Evolutionary conservation across 2,888 invertebrate genomes (phyloP).

Genomic region (Pherbina coryleti): DNA sequence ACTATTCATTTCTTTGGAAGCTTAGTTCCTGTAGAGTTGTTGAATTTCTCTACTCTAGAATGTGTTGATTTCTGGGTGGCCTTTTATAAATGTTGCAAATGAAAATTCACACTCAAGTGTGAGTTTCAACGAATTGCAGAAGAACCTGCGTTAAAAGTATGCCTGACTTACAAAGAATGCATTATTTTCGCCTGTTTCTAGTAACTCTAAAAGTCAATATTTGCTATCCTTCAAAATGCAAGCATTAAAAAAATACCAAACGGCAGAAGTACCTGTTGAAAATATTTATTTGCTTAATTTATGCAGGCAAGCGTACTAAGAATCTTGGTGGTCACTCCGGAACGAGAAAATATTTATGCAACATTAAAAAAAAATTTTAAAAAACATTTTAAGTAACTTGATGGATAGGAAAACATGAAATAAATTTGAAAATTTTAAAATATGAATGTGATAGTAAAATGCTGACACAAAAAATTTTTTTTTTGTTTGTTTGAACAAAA

Average conservation of each 20-base stretch:
- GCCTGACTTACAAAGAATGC: neutral
- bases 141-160: neutral
- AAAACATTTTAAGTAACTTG: no score
- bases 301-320: neutral
- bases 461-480: no score
- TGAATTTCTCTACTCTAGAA: neutral
- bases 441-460: no score
- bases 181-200: neutral
- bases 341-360: neutral
- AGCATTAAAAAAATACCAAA: neutral
- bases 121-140: neutral
- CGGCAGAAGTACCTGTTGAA: neutral
- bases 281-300: neutral
- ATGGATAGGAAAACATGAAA: neutral
- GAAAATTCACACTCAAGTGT: neutral
- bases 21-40: no score
- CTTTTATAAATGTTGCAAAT: neutral
- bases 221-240: neutral
- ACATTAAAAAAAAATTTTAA: neutral
- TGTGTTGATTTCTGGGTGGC: neutral
- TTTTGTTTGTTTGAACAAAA: no score
- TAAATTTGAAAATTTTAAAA: no score
- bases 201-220: neutral
- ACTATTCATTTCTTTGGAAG: no score
- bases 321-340: neutral